These are phyloP conservation scores for Hyperopisus bebe DNA, from an alignment of 2,113 vertebrate genomes.

Conservation along the genomic window DNA sequence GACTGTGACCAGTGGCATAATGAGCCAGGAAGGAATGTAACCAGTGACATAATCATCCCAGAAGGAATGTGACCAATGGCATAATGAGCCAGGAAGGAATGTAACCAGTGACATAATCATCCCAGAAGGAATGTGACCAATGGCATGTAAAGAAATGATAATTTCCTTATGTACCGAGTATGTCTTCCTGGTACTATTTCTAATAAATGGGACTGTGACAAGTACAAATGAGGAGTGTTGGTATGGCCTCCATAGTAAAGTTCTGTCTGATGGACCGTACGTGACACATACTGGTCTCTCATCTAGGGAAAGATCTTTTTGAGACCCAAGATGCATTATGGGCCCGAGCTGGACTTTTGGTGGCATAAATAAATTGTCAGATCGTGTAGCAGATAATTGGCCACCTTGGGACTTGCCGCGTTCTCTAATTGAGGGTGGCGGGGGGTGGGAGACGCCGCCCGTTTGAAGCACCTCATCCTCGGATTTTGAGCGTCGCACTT, in stretches of 20 bases:
- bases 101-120: no score
- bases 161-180: no score
- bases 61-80: not conserved
- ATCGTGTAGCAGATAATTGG: constrained; percentile 19
- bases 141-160: not conserved
- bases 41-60: not conserved
- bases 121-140: no score
- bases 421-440: constrained; percentile 7
- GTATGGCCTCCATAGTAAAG: not conserved
- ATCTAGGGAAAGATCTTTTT: constrained; percentile 7
- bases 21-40: no score
- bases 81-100: not conserved
- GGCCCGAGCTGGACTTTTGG: constrained; percentile 7
- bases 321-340: not conserved
- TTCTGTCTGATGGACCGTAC: not conserved
- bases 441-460: not conserved
- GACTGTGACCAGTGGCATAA: no score
- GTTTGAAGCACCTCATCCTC: not conserved
- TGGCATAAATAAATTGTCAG: constrained; percentile 9
- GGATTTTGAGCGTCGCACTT: not conserved
- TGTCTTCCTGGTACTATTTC: not conserved
- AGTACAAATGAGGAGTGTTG: not conserved
- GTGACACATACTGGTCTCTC: not conserved
- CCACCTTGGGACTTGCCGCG: constrained; percentile 11
- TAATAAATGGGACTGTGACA: not conserved